Base-by-base conservation (phyloP, 2,888 invertebrate species). In the Hylaea fasciaria region DNA sequence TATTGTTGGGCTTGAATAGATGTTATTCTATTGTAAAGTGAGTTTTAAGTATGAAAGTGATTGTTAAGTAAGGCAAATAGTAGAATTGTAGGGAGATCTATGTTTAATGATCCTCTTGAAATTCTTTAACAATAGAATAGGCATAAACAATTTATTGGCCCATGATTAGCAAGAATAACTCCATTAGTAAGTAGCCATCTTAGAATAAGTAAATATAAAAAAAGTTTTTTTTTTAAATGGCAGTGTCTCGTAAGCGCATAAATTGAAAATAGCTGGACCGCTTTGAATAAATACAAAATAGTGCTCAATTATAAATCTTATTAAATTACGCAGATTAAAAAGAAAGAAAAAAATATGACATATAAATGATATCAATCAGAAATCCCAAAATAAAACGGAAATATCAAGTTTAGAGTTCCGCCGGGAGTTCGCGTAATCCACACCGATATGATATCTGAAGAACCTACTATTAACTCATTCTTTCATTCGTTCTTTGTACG, bases 331-430 rank as follows among this genome's bases (percentile, higher is more conserved):
- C 32, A 32, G 32, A 10, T 32, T 32, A 32, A 32, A 32, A 32
- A 7, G 7, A 22, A 3, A 3, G 2, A 22, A 22, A 22, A 22
- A 22, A 22, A 3, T 22, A 3, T 22, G 5, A n/a, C n/a, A n/a
- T n/a, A n/a, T n/a, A n/a, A n/a, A n/a, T 28, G 28, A 3, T 28
- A 28, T 28, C 28, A 28, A 3, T 5, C 28, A 28, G 5, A 50
- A 46, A 45, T 46, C 44, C 32, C 60, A 64, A 57, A 60, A 58
- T 13, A 49, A 52, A 80, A 67, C 81, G 86, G 86, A 87, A 85
- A 81, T 86, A 86, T 86, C 85, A 79, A 77, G 74, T 85, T 83
- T 73, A 72, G 77, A 78, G 85, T 82, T 82, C 81, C 83, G 80
- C 73, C 78, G 80, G 68, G 66, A 57, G 62, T 44, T 64, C 53